Percentiles rank a stretch among this genome's conserved stretches.
phyloP scores from a whole-genome alignment of 53 echinoderm and acorn worm genomes.

The Paelopatides confundens region DNA sequence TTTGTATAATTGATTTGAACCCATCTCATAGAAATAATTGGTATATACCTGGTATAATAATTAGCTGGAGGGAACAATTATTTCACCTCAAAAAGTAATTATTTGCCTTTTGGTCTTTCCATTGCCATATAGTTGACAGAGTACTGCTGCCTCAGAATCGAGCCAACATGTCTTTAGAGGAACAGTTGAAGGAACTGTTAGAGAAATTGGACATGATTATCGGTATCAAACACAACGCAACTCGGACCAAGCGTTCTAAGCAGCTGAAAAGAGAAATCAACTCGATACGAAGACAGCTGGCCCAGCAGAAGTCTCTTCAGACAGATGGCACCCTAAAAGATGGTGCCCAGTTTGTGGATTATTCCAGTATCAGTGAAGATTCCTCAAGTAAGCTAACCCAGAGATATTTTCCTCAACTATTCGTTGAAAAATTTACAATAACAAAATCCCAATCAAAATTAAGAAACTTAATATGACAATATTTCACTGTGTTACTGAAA shows the following conservation, averaged over 20 bases:
- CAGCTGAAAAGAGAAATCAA: constrained; percentile 96
- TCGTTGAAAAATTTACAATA: too few relatives aligned
- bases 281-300: constrained; percentile 83
- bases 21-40: too few relatives aligned
- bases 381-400: constrained; percentile 53
- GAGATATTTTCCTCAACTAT: too few relatives aligned
- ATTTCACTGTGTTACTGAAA: too few relatives aligned
- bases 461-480: too few relatives aligned
- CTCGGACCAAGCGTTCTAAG: constrained; percentile 88
- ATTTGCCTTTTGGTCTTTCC: too few relatives aligned
- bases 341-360: background rate
- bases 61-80: too few relatives aligned
- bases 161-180: constrained; percentile 84
- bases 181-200: constrained; percentile 86
- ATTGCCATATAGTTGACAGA: constrained; percentile 78
- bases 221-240: constrained; percentile 87
- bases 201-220: constrained; percentile 97
- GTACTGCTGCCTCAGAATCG: constrained; percentile 85
- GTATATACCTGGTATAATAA: too few relatives aligned
- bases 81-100: too few relatives aligned
- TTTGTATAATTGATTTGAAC: too few relatives aligned
- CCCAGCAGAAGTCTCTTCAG: constrained; percentile 69
- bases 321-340: constrained; percentile 57
- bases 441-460: too few relatives aligned
- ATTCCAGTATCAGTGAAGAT: constrained; percentile 63